phyloP scores from a whole-genome alignment of 1,140 invertebrate species.

The Charaxes varanes region DNA sequence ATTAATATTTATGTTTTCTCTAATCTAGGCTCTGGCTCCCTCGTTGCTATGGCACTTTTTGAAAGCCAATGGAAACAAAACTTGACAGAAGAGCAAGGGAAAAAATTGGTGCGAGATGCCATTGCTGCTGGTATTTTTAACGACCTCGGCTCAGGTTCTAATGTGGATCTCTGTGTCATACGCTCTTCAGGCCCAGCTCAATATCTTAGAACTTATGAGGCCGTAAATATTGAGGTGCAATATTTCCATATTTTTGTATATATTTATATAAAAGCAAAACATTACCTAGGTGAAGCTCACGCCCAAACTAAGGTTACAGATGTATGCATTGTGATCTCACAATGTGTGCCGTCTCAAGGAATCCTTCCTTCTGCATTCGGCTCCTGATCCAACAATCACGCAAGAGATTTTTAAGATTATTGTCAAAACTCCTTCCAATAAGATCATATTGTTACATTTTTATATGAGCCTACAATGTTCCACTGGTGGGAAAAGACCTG shows the following conservation, averaged over 20 bases:
- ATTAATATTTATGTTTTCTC: conserved; percentile 3
- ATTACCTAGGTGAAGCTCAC: no score
- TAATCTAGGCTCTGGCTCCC: conserved; percentile 84
- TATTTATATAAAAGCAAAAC: no score
- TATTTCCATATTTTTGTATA: conserved; percentile 3
- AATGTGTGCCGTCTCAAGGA: no score
- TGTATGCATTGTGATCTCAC: no score
- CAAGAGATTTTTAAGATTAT: no score
- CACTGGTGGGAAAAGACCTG: no score
- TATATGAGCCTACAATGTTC: no score
- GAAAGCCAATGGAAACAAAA: conserved; percentile 92
- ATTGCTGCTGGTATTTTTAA: conserved; percentile 98
- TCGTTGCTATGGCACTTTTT: conserved; percentile 97
- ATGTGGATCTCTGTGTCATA: conserved; percentile 96
- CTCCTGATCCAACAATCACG: no score
- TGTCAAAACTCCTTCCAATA: no score
- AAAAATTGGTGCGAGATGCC: conserved; percentile 91
- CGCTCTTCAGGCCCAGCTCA: conserved; percentile 84
- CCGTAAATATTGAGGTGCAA: conserved; percentile 90
- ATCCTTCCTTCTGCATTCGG: no score
- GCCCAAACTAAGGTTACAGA: no score
- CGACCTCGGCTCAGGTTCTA: conserved; percentile 97
- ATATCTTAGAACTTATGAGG: conserved; percentile 90
- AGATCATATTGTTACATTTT: no score
- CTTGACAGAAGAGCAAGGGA: conserved; percentile 91